A percentile compares a stretch with the other conserved stretches of the same genome.
phyloP scores from a whole-genome alignment of 2,797 vertebrate genomes.

The Anabacerthia variegaticeps region DNA sequence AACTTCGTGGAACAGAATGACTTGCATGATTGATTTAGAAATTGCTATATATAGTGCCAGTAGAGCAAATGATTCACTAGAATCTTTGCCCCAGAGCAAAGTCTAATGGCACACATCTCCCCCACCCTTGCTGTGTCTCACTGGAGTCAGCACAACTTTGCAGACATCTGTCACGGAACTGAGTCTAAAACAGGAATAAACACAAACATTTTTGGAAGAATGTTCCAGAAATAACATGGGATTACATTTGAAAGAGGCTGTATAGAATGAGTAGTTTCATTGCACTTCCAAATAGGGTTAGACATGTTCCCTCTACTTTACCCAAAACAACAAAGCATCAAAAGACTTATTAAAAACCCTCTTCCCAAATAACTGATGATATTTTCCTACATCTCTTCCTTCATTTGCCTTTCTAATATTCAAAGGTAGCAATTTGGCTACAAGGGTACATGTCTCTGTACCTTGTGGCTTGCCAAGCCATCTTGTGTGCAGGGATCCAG shows the following conservation, averaged over 20 bases:
- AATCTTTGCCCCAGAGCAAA: neutral
- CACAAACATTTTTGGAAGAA: neutral
- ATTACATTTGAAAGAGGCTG: neutral
- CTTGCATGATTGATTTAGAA: neutral
- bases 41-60: neutral
- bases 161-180: neutral
- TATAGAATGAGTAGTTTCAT: neutral
- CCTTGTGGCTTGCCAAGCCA: neutral
- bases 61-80: neutral
- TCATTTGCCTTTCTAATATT: neutral
- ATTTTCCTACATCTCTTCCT: neutral
- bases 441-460: neutral
- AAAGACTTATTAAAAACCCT: neutral
- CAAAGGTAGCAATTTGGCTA: neutral
- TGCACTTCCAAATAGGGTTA: neutral
- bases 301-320: neutral
- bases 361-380: neutral
- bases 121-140: neutral
- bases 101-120: accelerated
- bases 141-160: neutral
- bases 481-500: neutral
- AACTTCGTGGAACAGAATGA: neutral
- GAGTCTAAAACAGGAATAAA: slow-evolving; percentile 11
- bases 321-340: neutral
- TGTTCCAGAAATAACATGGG: neutral